Evolutionary conservation across 2,113 vertebrate genomes (phyloP).

Genomic region (Argyrosomus japonicus): DNA sequence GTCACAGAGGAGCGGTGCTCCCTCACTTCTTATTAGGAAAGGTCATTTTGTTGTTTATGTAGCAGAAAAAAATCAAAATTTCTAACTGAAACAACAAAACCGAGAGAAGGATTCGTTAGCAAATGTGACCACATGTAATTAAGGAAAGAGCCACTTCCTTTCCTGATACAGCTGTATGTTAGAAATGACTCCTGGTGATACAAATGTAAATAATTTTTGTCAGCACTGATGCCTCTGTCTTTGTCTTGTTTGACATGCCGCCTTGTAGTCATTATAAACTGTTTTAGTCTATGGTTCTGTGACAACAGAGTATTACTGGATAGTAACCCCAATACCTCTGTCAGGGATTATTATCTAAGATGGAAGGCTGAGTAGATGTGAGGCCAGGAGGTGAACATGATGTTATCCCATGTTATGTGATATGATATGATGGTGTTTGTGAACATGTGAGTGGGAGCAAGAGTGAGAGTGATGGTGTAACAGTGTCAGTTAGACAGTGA

Average conservation of each 20-base stretch:
- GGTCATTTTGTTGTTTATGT: constrained; percentile 56
- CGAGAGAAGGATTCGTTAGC: neutral
- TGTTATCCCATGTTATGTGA: constrained; percentile 43
- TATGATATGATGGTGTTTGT: constrained; percentile 43
- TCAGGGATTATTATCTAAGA: constrained; percentile 40
- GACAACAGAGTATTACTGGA: neutral
- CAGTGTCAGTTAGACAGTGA: constrained; percentile 22
- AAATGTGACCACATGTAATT: neutral
- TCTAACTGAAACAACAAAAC: constrained; percentile 12
- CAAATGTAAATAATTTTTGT: neutral
- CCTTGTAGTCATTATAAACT: neutral
- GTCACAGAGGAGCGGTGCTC: constrained; percentile 44
- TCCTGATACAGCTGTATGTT: constrained; percentile 1
- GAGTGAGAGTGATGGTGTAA: constrained; percentile 19
- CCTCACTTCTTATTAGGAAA: constrained; percentile 59
- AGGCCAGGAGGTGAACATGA: constrained; percentile 47
- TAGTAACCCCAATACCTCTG: neutral
- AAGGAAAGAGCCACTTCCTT: constrained; percentile 1
- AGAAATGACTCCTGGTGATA: constrained; percentile 1
- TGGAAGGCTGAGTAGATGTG: constrained; percentile 16
- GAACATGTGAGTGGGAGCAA: constrained; percentile 12
- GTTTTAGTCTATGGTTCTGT: neutral
- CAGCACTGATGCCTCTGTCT: neutral
- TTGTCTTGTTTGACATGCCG: neutral
- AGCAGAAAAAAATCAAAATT: constrained; percentile 40